Evolutionary conservation across 2,113 vertebrate species (phyloP).

Genomic region (Oncorhynchus clarkii): DNA sequence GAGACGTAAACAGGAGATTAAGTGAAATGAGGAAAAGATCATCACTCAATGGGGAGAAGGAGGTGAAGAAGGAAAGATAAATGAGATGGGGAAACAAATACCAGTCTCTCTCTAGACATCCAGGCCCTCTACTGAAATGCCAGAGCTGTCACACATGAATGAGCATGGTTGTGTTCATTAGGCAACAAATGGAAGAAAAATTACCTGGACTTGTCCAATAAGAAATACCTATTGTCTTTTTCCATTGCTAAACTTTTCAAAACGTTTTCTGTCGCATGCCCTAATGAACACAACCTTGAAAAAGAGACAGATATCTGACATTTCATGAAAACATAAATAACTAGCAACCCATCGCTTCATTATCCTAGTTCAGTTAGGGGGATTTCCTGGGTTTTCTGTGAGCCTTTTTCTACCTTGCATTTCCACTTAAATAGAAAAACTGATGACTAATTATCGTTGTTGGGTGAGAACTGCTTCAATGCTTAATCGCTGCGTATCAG

Average conservation of each 20-base stretch:
- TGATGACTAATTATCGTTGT: conserved; percentile 6
- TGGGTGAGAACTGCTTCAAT: not conserved
- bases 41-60: not conserved
- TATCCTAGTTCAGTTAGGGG: not conserved
- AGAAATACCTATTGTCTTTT: too few relatives aligned
- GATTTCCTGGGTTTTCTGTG: conserved; percentile 3
- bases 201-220: too few relatives aligned
- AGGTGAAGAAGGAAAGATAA: not conserved
- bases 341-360: not conserved
- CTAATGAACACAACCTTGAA: not conserved
- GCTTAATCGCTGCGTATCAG: conserved; percentile 3
- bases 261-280: too few relatives aligned
- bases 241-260: too few relatives aligned
- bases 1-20: not conserved
- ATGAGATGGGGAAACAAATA: not conserved
- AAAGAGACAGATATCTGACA: not conserved
- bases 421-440: not conserved
- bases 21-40: not conserved
- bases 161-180: too few relatives aligned
- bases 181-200: too few relatives aligned
- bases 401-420: not conserved
- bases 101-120: not conserved
- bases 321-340: not conserved
- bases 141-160: conserved; percentile 1
- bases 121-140: not conserved